Evolutionary conservation across 1,140 invertebrate genomes (phyloP).

Genomic region (Whitmania pigra): DNA sequence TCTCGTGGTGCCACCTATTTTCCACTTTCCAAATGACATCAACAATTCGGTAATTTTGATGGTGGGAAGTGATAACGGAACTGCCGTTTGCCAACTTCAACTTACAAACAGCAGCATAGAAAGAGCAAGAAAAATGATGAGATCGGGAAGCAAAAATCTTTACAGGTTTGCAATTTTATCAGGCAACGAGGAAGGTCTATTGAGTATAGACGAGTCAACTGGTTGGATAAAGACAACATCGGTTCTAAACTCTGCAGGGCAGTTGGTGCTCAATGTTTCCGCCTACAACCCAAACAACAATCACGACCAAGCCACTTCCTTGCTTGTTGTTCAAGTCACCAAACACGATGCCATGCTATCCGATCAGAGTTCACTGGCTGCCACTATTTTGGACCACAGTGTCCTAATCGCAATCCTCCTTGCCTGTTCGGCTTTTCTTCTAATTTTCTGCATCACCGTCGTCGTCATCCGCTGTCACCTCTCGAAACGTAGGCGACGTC

Average conservation of each 20-base stretch:
- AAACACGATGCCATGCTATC: background rate
- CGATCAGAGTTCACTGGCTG: background rate
- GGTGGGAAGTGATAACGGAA: background rate
- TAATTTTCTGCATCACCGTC: background rate
- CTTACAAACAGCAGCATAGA: background rate
- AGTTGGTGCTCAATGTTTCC: background rate
- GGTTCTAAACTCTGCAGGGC: background rate
- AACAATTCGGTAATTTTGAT: background rate
- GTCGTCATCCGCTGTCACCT: background rate
- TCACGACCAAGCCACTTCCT: background rate
- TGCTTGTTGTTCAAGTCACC: background rate
- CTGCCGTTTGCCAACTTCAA: background rate
- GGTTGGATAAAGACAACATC: background rate
- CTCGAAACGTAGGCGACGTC: background rate
- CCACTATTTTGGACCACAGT: background rate
- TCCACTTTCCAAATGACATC: conserved; percentile 3
- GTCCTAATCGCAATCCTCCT: background rate
- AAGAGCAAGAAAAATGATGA: too few species aligned
- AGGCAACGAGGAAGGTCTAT: background rate
- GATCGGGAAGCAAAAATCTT: background rate
- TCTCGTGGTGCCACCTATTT: background rate
- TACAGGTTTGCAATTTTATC: background rate
- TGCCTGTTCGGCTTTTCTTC: background rate
- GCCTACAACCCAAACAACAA: background rate
- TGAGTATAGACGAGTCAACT: background rate